Percentiles rank a stretch among this genome's conserved stretches.
Conservation (phyloP, 1,140 invertebrate genomes). For the Leptinotarsa lineolata region DNA sequence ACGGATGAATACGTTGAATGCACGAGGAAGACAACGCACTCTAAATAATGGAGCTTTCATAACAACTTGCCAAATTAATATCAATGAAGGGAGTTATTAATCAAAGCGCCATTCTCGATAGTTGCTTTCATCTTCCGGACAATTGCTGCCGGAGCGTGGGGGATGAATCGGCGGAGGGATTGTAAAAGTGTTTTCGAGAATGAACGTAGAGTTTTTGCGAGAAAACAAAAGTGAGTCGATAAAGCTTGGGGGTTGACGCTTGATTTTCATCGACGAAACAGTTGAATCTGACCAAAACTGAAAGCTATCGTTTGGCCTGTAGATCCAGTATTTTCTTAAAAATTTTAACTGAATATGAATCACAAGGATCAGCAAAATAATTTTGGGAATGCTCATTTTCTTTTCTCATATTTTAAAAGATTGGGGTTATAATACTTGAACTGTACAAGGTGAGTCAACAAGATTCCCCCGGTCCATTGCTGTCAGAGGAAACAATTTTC, state of each 20-base stretch:
- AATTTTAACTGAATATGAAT: too few species aligned
- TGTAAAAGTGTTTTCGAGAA: background rate
- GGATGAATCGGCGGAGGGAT: background rate
- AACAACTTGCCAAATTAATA: conserved; percentile 4
- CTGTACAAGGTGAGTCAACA: too few species aligned
- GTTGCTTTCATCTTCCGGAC: conserved; percentile 5
- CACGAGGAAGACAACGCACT: conserved; percentile 9
- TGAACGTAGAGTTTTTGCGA: background rate
- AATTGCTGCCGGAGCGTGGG: background rate
- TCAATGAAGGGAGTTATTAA: conserved; percentile 1
- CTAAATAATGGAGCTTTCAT: conserved; percentile 14
- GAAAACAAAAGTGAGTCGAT: background rate
- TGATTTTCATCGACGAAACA: too few species aligned
- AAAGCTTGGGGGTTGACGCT: background rate
- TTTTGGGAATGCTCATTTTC: too few species aligned
- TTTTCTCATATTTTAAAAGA: too few species aligned
- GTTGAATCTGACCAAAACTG: too few species aligned
- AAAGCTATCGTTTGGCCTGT: too few species aligned
- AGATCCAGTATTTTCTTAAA: too few species aligned
- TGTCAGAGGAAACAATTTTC: too few species aligned
- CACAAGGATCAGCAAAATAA: too few species aligned
- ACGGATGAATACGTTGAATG: conserved; percentile 10
- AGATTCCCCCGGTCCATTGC: too few species aligned
- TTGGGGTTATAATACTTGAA: too few species aligned
- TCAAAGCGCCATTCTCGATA: background rate